Percentiles rank a stretch among this genome's conserved stretches.
These are phyloP conservation scores for Mustelus asterias DNA, from an alignment of 2,113 vertebrate species.

Conservation along the genomic window DNA sequence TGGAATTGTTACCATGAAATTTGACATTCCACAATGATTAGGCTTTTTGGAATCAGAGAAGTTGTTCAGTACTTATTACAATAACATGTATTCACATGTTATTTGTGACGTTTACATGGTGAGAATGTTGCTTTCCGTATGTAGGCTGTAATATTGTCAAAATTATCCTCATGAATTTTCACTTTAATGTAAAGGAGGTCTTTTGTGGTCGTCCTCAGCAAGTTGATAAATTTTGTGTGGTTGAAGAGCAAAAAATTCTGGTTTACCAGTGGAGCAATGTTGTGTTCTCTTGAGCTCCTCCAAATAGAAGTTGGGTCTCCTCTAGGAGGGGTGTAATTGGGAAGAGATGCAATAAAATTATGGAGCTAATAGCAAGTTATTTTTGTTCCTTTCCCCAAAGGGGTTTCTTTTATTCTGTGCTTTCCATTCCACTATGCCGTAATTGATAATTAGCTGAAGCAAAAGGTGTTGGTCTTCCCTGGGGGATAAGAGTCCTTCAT, in stretches of 20 bases:
- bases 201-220: neutral
- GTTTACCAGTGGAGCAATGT: neutral
- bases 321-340: neutral
- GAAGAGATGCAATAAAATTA: neutral
- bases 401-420: neutral
- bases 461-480: neutral
- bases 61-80: no score
- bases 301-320: neutral
- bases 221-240: neutral
- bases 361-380: constrained; percentile 25
- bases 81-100: neutral
- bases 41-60: no score
- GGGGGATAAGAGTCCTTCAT: neutral
- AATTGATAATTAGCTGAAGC: constrained; percentile 30
- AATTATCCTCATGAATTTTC: neutral
- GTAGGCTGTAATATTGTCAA: neutral
- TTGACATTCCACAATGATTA: no score
- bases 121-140: neutral
- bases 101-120: neutral
- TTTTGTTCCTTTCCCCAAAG: neutral
- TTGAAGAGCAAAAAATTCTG: neutral
- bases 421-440: neutral
- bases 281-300: neutral
- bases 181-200: no score
- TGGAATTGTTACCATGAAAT: no score